Evolutionary conservation across 1,140 invertebrate genomes (phyloP).

Genomic region (Calephelis virginiensis): DNA sequence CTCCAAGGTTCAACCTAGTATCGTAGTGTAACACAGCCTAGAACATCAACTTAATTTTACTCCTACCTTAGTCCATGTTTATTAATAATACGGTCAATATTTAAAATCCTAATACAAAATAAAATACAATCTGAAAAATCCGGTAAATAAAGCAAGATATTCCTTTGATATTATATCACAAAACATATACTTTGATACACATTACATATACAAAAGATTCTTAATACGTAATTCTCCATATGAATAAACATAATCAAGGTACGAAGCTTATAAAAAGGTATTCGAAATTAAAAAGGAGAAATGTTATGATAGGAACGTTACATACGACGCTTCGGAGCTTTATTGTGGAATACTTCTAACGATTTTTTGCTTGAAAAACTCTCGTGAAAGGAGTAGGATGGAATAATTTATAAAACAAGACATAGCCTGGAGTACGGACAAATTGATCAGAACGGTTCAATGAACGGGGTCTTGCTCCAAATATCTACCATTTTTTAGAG

Average conservation of each 20-base stretch:
- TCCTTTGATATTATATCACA: not conserved
- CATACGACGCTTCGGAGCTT: slow-evolving; percentile 19
- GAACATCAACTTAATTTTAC: too few species aligned
- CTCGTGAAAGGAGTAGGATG: slow-evolving; percentile 39
- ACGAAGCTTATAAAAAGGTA: slow-evolving; percentile 10
- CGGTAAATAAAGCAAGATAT: not conserved
- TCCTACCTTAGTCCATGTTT: too few species aligned
- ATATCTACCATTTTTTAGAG: not conserved
- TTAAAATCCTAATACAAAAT: too few species aligned
- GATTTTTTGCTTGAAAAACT: slow-evolving; percentile 51
- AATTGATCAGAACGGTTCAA: slow-evolving; percentile 33
- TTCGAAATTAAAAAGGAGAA: slow-evolving; percentile 13
- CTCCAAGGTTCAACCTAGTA: too few species aligned
- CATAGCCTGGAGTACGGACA: slow-evolving; percentile 29
- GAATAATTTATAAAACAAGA: slow-evolving; percentile 54
- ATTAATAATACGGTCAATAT: too few species aligned
- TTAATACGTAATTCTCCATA: slow-evolving; percentile 11
- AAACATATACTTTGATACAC: not conserved
- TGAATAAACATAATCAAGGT: slow-evolving; percentile 12
- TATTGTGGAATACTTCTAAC: slow-evolving; percentile 40
- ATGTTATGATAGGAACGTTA: slow-evolving; percentile 23
- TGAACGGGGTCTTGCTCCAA: slow-evolving; percentile 24
- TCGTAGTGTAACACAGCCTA: too few species aligned
- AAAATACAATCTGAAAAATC: not conserved
- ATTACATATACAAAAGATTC: slow-evolving; percentile 1